Percentiles rank a stretch among this genome's conserved stretches.
phyloP scores from a whole-genome alignment of 2,888 invertebrate genomes.

The Sphaerophoria rueppellii region DNA sequence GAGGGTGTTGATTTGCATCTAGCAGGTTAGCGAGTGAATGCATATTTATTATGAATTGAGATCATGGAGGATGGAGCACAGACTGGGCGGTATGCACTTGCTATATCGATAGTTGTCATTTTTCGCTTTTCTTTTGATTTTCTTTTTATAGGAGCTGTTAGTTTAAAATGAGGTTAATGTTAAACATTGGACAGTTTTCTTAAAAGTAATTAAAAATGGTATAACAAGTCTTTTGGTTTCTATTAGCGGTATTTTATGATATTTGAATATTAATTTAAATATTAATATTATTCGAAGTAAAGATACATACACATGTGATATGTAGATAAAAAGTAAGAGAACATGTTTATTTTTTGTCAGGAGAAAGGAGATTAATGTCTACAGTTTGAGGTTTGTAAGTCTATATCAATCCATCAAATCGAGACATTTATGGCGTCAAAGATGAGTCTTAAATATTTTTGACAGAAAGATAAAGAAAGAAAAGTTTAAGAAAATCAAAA shows the following conservation, averaged over 20 bases:
- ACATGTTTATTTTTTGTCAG: conserved; percentile 2
- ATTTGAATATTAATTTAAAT: conserved; percentile 22
- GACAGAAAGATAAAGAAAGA: conserved; percentile 2
- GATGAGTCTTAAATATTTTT: conserved; percentile 1
- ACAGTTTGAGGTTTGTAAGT: neutral
- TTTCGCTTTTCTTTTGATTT: conserved; percentile 28
- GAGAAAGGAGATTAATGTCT: conserved; percentile 21
- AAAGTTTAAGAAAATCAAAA: too few species aligned
- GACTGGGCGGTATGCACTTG: conserved; percentile 33
- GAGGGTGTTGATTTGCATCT: conserved; percentile 24
- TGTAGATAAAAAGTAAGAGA: conserved; percentile 2
- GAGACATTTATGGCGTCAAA: conserved; percentile 10
- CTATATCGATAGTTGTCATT: conserved; percentile 2
- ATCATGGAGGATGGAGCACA: conserved; percentile 1
- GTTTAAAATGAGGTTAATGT: conserved; percentile 30
- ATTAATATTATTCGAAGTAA: conserved; percentile 13
- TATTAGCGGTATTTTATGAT: neutral
- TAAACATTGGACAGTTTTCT: neutral
- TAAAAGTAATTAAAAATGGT: neutral
- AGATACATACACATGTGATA: conserved; percentile 1
- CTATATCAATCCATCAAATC: conserved; percentile 10
- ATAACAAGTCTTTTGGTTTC: conserved; percentile 9
- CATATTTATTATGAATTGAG: conserved; percentile 25
- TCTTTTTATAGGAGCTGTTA: neutral
- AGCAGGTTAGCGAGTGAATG: conserved; percentile 11